Conservation (phyloP, 2,888 invertebrate genomes). For the Parelbella ahira region DNA sequence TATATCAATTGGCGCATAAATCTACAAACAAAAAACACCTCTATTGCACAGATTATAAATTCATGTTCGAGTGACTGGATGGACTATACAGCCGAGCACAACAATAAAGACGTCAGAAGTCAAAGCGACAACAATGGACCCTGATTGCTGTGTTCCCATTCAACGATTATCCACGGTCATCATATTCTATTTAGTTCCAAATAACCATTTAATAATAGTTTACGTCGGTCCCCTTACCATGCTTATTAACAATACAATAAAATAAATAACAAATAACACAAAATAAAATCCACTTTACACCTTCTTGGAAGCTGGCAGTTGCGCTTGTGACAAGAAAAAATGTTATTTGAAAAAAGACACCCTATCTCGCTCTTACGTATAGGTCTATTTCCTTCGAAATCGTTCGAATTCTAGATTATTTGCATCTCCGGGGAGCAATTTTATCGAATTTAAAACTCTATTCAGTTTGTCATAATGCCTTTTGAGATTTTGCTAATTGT, state of each 20-base stretch:
- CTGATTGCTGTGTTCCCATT: slow-evolving; percentile 69
- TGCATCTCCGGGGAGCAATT: slow-evolving; percentile 14
- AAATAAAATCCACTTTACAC: slow-evolving; percentile 77
- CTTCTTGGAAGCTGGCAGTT: slow-evolving; percentile 77
- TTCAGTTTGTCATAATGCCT: slow-evolving; percentile 1
- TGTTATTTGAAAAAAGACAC: slow-evolving; percentile 46
- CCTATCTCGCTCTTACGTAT: slow-evolving; percentile 41
- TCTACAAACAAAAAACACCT: slow-evolving; percentile 20
- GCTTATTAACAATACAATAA: slow-evolving; percentile 81
- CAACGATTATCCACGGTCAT: slow-evolving; percentile 74
- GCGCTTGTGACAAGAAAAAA: slow-evolving; percentile 49
- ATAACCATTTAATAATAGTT: slow-evolving; percentile 78
- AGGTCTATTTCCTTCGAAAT: slow-evolving; percentile 42
- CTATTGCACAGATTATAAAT: slow-evolving; percentile 24
- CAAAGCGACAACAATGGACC: slow-evolving; percentile 56
- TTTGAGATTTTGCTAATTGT: slow-evolving; percentile 7
- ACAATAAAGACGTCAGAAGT: slow-evolving; percentile 69
- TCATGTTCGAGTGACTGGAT: slow-evolving; percentile 20
- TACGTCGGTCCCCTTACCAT: slow-evolving; percentile 67
- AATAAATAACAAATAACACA: slow-evolving; percentile 74
- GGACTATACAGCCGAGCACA: neutral
- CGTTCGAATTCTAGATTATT: slow-evolving; percentile 10
- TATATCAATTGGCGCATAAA: slow-evolving; percentile 39
- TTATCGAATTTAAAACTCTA: slow-evolving; percentile 35
- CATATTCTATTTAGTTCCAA: slow-evolving; percentile 80